Conservation (phyloP, 2,113 vertebrate species). For the Piprites chloris region DNA sequence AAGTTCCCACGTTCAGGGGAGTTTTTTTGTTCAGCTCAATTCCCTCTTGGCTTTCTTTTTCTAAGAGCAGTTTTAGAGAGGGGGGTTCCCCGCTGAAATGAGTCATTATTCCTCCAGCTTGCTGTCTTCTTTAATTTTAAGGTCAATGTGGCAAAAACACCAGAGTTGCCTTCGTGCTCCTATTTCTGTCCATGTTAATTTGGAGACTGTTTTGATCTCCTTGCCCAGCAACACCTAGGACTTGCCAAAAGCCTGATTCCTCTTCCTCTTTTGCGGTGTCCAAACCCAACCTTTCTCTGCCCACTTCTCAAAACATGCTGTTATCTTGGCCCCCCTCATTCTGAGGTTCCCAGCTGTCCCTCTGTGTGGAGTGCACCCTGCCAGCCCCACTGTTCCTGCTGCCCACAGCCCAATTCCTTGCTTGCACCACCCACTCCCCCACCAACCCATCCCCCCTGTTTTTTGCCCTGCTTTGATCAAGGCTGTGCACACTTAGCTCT, state of each 20-base stretch:
- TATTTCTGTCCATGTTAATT: neutral
- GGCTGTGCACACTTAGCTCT: neutral
- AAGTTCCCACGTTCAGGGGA: neutral
- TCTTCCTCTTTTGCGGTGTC: neutral
- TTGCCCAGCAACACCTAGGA: neutral
- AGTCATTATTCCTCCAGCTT: neutral
- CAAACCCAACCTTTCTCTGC: neutral
- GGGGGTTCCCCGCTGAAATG: neutral
- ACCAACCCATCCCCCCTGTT: rapidly evolving
- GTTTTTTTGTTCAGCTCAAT: neutral
- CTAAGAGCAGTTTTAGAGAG: neutral
- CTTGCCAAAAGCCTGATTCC: neutral
- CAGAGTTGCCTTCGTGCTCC: neutral
- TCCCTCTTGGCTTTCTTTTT: neutral
- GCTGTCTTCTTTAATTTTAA: neutral
- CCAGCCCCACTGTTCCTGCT: neutral
- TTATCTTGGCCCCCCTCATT: rapidly evolving
- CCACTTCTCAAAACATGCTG: neutral
- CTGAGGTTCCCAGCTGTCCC: neutral
- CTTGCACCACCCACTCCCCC: rapidly evolving
- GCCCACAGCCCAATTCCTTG: neutral
- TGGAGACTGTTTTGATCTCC: neutral
- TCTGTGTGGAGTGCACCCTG: neutral
- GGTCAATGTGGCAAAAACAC: neutral
- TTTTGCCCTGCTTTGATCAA: neutral